phyloP scores from a whole-genome alignment of 1,140 invertebrate species.

The Cataglyphis hispanica region DNA sequence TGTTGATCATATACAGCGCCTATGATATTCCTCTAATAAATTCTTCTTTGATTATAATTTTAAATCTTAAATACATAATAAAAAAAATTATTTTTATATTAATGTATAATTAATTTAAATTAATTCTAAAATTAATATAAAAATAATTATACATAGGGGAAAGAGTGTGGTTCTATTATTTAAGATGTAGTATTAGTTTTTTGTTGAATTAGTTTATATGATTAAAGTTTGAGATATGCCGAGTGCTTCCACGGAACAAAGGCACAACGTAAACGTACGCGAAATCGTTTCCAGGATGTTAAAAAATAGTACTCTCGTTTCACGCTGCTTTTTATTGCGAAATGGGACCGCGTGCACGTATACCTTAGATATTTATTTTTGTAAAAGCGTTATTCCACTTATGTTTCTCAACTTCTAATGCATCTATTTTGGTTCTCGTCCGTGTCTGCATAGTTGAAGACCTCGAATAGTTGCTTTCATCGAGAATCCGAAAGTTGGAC shows the following conservation, averaged over 20 bases:
- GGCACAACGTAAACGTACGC: neutral
- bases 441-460: conserved; percentile 17
- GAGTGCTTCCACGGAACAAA: neutral
- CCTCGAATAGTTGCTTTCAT: conserved; percentile 21
- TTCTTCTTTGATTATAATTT: neutral
- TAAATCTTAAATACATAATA: neutral
- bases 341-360: neutral
- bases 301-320: conserved; percentile 1
- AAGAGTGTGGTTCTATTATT: conserved; percentile 5
- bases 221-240: neutral
- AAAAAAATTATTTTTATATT: neutral
- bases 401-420: conserved; percentile 24
- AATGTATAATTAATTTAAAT: neutral
- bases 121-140: neutral
- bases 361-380: conserved; percentile 48
- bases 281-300: conserved; percentile 13
- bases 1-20: conserved; percentile 10
- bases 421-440: conserved; percentile 26
- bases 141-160: neutral
- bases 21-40: neutral
- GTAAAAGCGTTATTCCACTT: conserved; percentile 43
- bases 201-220: neutral
- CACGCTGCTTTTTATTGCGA: neutral
- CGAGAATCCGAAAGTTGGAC: conserved; percentile 12
- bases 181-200: neutral